Percentiles rank a stretch among this genome's conserved stretches.
phyloP scores from a whole-genome alignment of 2,888 invertebrate species.

The Chrysodeixis includens region DNA sequence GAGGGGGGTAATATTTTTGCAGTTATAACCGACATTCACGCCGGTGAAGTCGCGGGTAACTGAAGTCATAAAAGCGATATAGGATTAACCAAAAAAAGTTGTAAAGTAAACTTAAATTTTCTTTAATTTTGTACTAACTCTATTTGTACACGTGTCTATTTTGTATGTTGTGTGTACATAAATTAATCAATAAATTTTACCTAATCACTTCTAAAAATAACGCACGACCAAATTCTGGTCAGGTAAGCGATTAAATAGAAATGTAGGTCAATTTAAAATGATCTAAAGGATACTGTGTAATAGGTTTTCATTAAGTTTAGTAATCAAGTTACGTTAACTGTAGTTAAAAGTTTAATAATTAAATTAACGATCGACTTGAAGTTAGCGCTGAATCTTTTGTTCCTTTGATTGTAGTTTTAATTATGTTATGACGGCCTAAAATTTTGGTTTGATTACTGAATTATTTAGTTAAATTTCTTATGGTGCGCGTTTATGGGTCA shows the following conservation, averaged over 20 bases:
- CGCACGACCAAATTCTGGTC: background rate
- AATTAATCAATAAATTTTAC: background rate
- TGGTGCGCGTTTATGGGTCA: too few relatives aligned
- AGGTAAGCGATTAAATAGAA: background rate
- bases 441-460: background rate
- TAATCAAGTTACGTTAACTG: conserved; percentile 28
- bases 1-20: too few relatives aligned
- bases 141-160: too few relatives aligned
- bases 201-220: background rate
- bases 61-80: too few relatives aligned
- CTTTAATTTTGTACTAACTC: too few relatives aligned
- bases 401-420: conserved; percentile 42
- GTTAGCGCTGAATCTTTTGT: conserved; percentile 34
- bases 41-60: too few relatives aligned
- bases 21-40: too few relatives aligned
- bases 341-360: conserved; percentile 43
- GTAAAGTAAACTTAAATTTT: too few relatives aligned
- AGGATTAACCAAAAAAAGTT: too few relatives aligned
- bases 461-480: too few relatives aligned
- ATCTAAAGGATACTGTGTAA: conserved; percentile 20
- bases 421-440: conserved; percentile 25
- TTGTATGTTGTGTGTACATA: background rate
- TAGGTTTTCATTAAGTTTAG: conserved; percentile 14
- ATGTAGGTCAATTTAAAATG: conserved; percentile 7
- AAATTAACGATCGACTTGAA: conserved; percentile 29